Evolutionary conservation across 2,797 vertebrate species (phyloP).

Genomic region (Bradypodion pumilum): DNA sequence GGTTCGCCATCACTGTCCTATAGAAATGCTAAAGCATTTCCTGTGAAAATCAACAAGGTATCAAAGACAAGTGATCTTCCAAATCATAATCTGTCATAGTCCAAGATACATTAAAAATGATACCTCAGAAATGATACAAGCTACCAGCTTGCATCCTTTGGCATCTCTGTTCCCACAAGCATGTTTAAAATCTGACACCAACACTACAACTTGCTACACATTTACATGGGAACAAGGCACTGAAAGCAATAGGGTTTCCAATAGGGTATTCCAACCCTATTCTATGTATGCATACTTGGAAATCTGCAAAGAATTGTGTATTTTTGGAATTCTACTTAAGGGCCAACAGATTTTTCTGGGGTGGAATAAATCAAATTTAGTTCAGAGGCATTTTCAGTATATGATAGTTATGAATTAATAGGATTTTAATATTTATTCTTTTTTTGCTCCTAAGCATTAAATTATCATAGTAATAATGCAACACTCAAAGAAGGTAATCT

Average conservation of each 20-base stretch:
- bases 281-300: not conserved
- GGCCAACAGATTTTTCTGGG: not conserved
- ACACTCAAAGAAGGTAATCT: not conserved
- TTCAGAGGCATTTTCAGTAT: not conserved
- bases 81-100: not conserved
- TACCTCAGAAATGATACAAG: not conserved
- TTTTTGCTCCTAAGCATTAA: not conserved
- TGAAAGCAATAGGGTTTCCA: too few relatives aligned
- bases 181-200: not conserved
- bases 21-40: not conserved
- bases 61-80: not conserved
- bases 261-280: not conserved
- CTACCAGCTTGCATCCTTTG: not conserved
- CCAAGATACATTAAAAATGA: not conserved
- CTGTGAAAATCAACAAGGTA: not conserved
- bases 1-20: too few relatives aligned
- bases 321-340: not conserved
- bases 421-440: too few relatives aligned
- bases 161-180: not conserved
- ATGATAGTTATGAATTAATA: not conserved
- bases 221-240: not conserved
- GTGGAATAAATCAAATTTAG: not conserved
- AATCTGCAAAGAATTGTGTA: not conserved
- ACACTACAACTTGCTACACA: not conserved
- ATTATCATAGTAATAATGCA: not conserved